phyloP scores from a whole-genome alignment of 2,888 invertebrate genomes.

The Drosophila cognata region DNA sequence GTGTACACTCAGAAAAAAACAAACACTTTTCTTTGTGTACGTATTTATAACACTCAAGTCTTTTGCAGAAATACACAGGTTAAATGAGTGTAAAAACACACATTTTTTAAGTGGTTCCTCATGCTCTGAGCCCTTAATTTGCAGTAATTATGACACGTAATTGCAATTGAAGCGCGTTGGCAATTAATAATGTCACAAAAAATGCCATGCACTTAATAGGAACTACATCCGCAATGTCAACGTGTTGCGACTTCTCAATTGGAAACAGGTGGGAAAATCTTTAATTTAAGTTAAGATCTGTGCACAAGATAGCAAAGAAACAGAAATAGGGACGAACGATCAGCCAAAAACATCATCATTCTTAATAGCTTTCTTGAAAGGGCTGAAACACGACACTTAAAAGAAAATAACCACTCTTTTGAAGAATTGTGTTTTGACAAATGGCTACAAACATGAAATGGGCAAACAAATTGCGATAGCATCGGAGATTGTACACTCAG shows the following conservation, averaged over 20 bases:
- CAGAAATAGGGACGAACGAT: conserved; percentile 33
- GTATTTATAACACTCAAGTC: not conserved
- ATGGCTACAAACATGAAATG: conserved; percentile 41
- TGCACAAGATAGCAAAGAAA: conserved; percentile 31
- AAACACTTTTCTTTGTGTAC: not conserved
- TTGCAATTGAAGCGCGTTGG: conserved; percentile 68
- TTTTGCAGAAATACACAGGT: conserved; percentile 4
- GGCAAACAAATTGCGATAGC: conserved; percentile 23
- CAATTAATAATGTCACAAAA: conserved; percentile 68
- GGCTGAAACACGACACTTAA: conserved; percentile 2
- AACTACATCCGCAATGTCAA: conserved; percentile 27
- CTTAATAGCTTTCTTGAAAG: not conserved
- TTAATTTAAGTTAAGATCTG: conserved; percentile 35
- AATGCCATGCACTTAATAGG: conserved; percentile 58
- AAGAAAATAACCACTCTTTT: not conserved
- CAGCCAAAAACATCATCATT: conserved; percentile 13
- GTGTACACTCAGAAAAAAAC: not conserved
- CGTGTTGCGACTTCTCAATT: conserved; percentile 29
- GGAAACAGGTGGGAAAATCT: conserved; percentile 37
- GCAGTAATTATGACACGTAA: conserved; percentile 74
- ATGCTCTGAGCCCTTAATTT: conserved; percentile 56
- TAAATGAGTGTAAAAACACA: conserved; percentile 20
- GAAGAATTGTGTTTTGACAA: conserved; percentile 4
- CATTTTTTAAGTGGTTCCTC: conserved; percentile 22
- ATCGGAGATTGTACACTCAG: conserved; percentile 3